Conservation (phyloP, 2,888 invertebrate genomes). For the Leptopterna dolabrata region DNA sequence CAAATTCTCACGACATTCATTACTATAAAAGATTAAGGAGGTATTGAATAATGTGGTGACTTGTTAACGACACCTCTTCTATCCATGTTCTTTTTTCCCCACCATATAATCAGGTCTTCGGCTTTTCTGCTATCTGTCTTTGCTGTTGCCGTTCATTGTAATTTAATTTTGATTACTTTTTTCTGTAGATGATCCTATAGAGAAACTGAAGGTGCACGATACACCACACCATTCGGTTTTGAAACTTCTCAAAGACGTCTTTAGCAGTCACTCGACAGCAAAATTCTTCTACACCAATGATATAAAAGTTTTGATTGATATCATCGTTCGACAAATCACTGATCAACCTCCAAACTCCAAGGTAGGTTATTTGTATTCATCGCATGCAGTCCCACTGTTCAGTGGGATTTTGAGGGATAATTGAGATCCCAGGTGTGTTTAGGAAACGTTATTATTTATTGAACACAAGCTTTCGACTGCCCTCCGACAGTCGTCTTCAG, state of each 20-base stretch:
- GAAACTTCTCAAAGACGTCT: constrained; percentile 89
- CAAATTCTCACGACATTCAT: too few relatives aligned
- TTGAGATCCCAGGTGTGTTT: background rate
- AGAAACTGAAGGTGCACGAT: constrained; percentile 85
- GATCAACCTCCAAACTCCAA: constrained; percentile 89
- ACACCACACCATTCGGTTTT: constrained; percentile 86
- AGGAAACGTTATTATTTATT: too few relatives aligned
- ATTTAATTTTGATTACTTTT: background rate
- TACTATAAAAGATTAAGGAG: too few relatives aligned
- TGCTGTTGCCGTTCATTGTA: too few relatives aligned
- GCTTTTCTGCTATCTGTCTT: too few relatives aligned
- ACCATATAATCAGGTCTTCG: too few relatives aligned
- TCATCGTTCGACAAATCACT: constrained; percentile 88
- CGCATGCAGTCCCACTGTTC: background rate
- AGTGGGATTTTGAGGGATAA: background rate
- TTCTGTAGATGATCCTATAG: constrained; percentile 84
- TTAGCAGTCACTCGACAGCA: constrained; percentile 82
- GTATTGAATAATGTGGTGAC: too few relatives aligned
- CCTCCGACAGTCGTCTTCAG: too few relatives aligned
- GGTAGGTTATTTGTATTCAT: constrained; percentile 68
- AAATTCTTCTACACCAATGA: constrained; percentile 95
- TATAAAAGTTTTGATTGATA: constrained; percentile 92
- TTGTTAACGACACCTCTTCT: too few relatives aligned
- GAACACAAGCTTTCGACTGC: too few relatives aligned
- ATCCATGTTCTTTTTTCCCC: too few relatives aligned